Percentiles rank a stretch among this genome's conserved stretches.
phyloP scores from a whole-genome alignment of 2,797 vertebrate genomes.

The Acanthurus lineatus region DNA sequence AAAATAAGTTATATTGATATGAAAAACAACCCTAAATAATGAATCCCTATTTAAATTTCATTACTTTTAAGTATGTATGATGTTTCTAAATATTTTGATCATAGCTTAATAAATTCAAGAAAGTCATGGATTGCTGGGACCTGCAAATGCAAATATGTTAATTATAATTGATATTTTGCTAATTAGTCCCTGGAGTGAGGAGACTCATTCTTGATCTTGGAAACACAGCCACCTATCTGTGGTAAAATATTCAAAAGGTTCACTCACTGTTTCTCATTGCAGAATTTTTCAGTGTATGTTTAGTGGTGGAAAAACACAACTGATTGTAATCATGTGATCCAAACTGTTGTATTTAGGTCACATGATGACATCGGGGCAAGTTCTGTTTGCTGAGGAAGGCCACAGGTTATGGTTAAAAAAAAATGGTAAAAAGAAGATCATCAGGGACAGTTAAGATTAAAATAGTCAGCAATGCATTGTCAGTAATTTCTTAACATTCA shows the following conservation, averaged over 20 bases:
- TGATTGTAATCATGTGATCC: too few species aligned
- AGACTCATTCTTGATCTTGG: not conserved
- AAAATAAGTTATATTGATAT: not conserved
- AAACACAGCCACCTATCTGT: not conserved
- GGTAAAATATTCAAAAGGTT: not conserved
- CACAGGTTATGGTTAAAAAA: too few species aligned
- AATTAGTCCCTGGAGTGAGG: not conserved
- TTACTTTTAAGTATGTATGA: not conserved
- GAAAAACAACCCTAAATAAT: not conserved
- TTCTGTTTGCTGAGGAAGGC: too few species aligned
- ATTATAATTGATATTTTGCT: not conserved
- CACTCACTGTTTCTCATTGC: not conserved
- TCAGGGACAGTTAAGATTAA: too few species aligned
- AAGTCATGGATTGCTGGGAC: not conserved
- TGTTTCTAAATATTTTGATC: not conserved
- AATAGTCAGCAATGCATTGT: too few species aligned
- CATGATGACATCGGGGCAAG: too few species aligned
- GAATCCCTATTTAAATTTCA: not conserved
- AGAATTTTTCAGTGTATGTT: not conserved
- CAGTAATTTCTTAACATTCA: too few species aligned
- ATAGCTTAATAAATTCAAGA: not conserved
- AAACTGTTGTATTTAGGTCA: too few species aligned
- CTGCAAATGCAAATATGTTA: not conserved
- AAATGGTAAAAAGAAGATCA: too few species aligned
- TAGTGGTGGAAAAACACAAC: too few species aligned